Conservation (phyloP, 2,113 vertebrate genomes). For the Ammodytes marinus region DNA sequence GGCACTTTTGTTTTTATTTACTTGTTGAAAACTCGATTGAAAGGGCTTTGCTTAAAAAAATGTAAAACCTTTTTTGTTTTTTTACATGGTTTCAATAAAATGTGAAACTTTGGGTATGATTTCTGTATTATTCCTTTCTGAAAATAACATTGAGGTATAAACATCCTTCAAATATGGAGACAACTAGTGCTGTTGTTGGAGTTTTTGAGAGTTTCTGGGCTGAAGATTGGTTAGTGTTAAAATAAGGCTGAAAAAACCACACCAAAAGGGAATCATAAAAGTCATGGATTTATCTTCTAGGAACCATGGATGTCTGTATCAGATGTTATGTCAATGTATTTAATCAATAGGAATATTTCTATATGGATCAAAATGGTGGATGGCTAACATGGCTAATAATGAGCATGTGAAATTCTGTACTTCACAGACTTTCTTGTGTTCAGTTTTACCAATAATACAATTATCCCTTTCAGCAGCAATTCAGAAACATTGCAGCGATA, state of each 20-base stretch:
- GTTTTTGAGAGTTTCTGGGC: not conserved
- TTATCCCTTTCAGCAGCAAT: too few relatives aligned
- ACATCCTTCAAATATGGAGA: not conserved
- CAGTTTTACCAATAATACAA: too few relatives aligned
- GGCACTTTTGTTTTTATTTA: not conserved
- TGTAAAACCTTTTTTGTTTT: conserved; percentile 13
- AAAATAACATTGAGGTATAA: not conserved
- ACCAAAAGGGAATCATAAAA: not conserved
- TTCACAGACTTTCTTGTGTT: too few relatives aligned
- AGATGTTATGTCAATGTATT: too few relatives aligned
- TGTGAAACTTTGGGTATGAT: not conserved
- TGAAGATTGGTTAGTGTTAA: not conserved
- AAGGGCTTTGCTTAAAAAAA: conserved; percentile 10
- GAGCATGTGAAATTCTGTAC: too few relatives aligned
- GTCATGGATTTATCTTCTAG: too few relatives aligned
- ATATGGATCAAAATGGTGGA: too few relatives aligned
- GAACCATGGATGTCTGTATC: too few relatives aligned
- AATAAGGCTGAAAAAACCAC: not conserved
- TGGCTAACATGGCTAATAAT: too few relatives aligned
- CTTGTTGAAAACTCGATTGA: not conserved
- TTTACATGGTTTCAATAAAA: conserved; percentile 35
- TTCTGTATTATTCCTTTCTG: not conserved
- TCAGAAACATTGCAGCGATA: too few relatives aligned
- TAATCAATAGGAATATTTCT: too few relatives aligned
- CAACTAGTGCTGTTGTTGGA: not conserved